Base-by-base conservation (phyloP, 2,113 vertebrate genomes). In the Scophthalmus maximus region DNA sequence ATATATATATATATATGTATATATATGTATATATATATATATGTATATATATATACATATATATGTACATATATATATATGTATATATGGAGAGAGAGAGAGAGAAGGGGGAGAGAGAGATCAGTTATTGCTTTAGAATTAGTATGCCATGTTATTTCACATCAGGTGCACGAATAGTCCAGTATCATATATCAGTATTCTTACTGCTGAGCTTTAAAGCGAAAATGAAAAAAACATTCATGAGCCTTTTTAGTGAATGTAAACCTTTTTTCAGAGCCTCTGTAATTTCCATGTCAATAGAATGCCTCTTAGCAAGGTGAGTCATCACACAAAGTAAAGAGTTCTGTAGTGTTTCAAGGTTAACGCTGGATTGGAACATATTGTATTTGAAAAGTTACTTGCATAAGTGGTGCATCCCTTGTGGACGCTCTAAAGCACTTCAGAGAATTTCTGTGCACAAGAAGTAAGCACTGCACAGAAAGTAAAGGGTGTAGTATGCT, bases 251-350 rank as follows among this genome's bases (percentile, higher is more conserved):
- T 47, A 53, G 68, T 30, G 38, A 79, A 64, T 32, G 30, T 15
- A 65, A 73, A 62, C 38, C 49, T 62, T 52, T 22, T 11, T 47
- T 22, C 49, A 44, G 23, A 47, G 40, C 47, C 57, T 65, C 32
- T 73, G 72, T 82, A 64, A 87, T 89, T 87, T 88, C 78, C 77
- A 88, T 83, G 85, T 88, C 81, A 88, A 76, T 79, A 63, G 79
- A 8, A 0, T 55, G 72, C 65, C 81, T 86, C 75, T 80, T 68
- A 80, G 89, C 77, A 78, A 82, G 85, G 82, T 85, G 81, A 81
- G 52, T 60, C 71, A 59, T 70, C 52, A 59, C 46, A 77, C 70
- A 82, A 50, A 85, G 67, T 50, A 78, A 68, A 82, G 63, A 36
- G 78, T 22, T 70, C 51, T 65, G 18, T 59, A 76, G 57, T 49